Percentiles rank a stretch among this genome's conserved stretches.
Conservation (phyloP, 2,888 invertebrate genomes). For the Sminthurides aquaticus region DNA sequence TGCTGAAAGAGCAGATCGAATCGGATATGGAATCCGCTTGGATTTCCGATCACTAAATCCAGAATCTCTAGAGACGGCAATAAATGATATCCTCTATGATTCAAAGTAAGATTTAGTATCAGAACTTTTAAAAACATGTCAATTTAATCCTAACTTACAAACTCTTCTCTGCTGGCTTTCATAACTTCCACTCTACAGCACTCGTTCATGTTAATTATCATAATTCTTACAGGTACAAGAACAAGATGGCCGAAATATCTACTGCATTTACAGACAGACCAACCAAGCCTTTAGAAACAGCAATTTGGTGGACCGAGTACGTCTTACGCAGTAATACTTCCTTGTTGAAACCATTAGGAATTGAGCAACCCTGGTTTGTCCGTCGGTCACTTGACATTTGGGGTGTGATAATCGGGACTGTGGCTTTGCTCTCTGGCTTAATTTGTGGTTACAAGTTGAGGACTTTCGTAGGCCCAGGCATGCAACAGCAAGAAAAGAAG, state of each 20-base stretch:
- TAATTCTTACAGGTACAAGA: constrained; percentile 18
- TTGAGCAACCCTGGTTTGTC: constrained; percentile 13
- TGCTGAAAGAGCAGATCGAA: constrained; percentile 51
- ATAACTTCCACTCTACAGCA: too few species aligned
- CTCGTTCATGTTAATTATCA: constrained; percentile 1
- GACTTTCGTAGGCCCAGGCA: neutral
- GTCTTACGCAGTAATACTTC: constrained; percentile 20
- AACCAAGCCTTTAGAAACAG: constrained; percentile 21
- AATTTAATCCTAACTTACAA: too few species aligned
- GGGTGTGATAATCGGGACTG: constrained; percentile 3
- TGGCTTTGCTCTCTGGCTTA: neutral
- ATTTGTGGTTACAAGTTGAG: constrained; percentile 1
- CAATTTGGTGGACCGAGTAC: constrained; percentile 30
- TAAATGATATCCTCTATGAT: constrained; percentile 16
- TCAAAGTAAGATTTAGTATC: too few species aligned
- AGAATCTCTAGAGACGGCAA: constrained; percentile 36
- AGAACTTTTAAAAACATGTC: neutral
- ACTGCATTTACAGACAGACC: constrained; percentile 25
- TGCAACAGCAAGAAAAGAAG: neutral
- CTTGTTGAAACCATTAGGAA: neutral
- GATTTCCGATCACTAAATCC: constrained; percentile 50
- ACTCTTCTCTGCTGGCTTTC: too few species aligned
- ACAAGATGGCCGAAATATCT: constrained; percentile 23
- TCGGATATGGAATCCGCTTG: constrained; percentile 52
- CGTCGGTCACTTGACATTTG: constrained; percentile 14